Evolutionary conservation across 2,113 vertebrate genomes (phyloP).

Genomic region (Serinus canaria): DNA sequence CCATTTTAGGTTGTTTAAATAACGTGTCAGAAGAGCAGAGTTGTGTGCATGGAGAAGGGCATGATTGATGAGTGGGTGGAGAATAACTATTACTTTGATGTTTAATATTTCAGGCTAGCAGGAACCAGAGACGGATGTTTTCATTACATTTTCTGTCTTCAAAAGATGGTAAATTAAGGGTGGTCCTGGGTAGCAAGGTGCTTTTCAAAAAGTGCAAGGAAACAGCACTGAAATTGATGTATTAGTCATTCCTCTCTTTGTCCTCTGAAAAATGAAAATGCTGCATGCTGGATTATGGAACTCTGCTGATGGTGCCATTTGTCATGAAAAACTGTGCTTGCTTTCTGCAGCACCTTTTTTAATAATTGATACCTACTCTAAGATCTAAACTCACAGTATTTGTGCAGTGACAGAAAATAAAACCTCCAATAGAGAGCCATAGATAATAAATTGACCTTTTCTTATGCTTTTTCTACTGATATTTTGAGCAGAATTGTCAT

Average conservation of each 20-base stretch:
- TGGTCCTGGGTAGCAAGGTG: slow-evolving; percentile 20
- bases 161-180: slow-evolving; percentile 25
- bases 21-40: background rate
- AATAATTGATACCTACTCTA: slow-evolving; percentile 27
- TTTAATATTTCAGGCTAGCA: background rate
- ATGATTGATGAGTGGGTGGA: slow-evolving; percentile 14
- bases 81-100: background rate
- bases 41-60: background rate
- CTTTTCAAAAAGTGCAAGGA: background rate
- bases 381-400: background rate
- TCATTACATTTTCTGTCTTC: slow-evolving; percentile 35
- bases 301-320: slow-evolving; percentile 10
- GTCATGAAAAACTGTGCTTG: slow-evolving; percentile 16
- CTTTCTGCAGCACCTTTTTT: background rate
- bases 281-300: background rate
- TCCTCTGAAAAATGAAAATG: slow-evolving; percentile 25
- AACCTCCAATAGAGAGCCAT: background rate
- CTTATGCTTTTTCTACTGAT: background rate
- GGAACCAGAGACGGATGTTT: slow-evolving; percentile 14
- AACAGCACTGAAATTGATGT: background rate
- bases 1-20: background rate
- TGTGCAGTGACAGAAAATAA: background rate
- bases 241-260: slow-evolving; percentile 16
- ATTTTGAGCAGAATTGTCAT: background rate
- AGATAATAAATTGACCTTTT: background rate